phyloP scores from a whole-genome alignment of 2,888 invertebrate genomes.

The Euplagia quadripunctaria region DNA sequence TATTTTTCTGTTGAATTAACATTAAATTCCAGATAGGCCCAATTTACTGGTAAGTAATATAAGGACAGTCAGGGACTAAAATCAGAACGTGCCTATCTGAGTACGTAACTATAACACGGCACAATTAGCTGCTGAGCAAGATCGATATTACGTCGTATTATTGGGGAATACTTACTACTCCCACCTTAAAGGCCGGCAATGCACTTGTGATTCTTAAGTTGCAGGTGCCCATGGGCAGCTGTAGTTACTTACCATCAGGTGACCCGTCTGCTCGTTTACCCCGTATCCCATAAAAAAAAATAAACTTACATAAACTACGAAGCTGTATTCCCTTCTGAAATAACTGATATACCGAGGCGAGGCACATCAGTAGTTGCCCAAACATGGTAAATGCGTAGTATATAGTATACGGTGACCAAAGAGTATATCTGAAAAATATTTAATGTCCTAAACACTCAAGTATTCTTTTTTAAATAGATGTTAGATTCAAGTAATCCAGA shows the following conservation, averaged over 20 bases:
- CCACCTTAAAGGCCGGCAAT: too few relatives aligned
- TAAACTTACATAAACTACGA: slow-evolving; percentile 62
- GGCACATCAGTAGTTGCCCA: slow-evolving; percentile 63
- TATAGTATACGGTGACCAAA: slow-evolving; percentile 59
- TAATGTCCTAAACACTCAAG: not conserved
- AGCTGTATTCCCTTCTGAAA: slow-evolving; percentile 55
- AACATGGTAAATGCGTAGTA: slow-evolving; percentile 57
- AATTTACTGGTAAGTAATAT: too few relatives aligned
- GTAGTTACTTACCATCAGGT: too few relatives aligned
- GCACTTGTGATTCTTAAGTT: too few relatives aligned
- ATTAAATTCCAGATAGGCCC: too few relatives aligned
- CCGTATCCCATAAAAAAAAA: not conserved
- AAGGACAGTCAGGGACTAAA: too few relatives aligned
- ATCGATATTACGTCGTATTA: not conserved
- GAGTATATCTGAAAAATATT: slow-evolving; percentile 57
- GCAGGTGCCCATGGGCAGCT: too few relatives aligned
- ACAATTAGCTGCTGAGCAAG: too few relatives aligned
- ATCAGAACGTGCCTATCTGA: too few relatives aligned
- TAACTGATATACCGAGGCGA: slow-evolving; percentile 57
- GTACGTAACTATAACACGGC: not conserved
- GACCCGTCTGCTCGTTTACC: too few relatives aligned
- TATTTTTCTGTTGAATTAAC: too few relatives aligned
- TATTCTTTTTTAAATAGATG: not conserved
- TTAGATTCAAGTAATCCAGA: not conserved
- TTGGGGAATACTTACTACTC: too few relatives aligned